Conservation (phyloP, 2,113 vertebrate genomes). For the Elephantulus edwardii region DNA sequence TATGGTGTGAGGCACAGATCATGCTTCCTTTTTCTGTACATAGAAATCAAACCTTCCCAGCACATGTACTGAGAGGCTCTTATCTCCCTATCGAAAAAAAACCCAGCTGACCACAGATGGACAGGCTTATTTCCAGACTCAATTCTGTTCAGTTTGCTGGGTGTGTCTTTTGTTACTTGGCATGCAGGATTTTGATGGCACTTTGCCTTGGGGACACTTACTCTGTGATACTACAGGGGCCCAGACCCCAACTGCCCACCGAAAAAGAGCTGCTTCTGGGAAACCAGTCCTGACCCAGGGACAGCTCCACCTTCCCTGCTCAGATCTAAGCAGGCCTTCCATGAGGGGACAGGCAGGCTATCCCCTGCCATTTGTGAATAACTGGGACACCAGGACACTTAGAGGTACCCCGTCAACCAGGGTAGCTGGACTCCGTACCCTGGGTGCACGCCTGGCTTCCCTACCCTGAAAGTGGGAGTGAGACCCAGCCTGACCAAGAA, state of each 20-base stretch:
- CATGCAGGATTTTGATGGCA: neutral
- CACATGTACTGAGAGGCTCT: neutral
- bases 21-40: neutral
- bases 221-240: neutral
- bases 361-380: neutral
- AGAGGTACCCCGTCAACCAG: neutral
- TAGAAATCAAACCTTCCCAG: neutral
- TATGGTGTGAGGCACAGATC: neutral
- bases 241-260: neutral
- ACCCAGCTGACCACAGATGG: neutral
- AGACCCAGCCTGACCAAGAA: neutral
- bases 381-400: neutral
- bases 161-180: neutral
- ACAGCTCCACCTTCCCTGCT: neutral
- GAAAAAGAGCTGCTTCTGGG: neutral
- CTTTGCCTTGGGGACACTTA: neutral
- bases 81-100: neutral
- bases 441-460: neutral
- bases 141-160: neutral
- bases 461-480: neutral
- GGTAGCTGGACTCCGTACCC: neutral
- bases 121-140: neutral
- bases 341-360: neutral
- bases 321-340: neutral
- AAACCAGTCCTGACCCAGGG: neutral